A percentile compares a stretch with the other conserved stretches of the same genome.
These are phyloP conservation scores for Lampris megalopsis DNA, from an alignment of 2,113 vertebrate genomes.

Conservation along the genomic window DNA sequence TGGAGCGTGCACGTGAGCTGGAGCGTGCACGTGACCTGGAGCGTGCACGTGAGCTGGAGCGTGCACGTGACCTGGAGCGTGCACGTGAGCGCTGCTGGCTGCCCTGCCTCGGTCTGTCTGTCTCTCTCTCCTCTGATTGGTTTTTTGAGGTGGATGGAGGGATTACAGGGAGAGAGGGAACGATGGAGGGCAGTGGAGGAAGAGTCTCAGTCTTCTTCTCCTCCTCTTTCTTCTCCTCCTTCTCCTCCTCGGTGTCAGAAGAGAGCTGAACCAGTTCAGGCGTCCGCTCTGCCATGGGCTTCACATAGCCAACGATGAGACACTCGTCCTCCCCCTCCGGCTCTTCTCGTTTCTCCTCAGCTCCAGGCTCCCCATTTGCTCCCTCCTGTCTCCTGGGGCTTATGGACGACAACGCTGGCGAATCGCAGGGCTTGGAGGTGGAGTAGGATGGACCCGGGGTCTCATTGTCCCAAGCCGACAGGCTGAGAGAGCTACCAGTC, in stretches of 20 bases:
- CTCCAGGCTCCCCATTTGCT: conserved; percentile 45
- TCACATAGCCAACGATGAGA: conserved; percentile 92
- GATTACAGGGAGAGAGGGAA: conserved; percentile 28
- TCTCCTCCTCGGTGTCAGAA: conserved; percentile 87
- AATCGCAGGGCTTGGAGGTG: conserved; percentile 78
- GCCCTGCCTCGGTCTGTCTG: neutral
- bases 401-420: conserved; percentile 61
- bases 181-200: neutral
- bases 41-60: conserved; percentile 1
- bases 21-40: neutral
- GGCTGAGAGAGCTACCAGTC: conserved; percentile 65
- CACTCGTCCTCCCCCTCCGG: conserved; percentile 86
- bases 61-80: neutral
- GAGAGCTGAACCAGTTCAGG: conserved; percentile 93
- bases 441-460: conserved; percentile 93
- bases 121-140: conserved; percentile 2
- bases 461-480: conserved; percentile 91
- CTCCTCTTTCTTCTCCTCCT: conserved; percentile 74
- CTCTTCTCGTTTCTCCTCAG: conserved; percentile 39
- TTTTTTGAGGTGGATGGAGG: conserved; percentile 57
- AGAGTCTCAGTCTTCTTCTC: conserved; percentile 46
- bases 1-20: neutral
- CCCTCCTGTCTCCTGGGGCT: conserved; percentile 66
- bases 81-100: neutral
- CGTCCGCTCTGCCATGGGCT: conserved; percentile 91